Base-by-base conservation (phyloP, 2,888 invertebrate genomes). In the Synergus laeviventris region DNA sequence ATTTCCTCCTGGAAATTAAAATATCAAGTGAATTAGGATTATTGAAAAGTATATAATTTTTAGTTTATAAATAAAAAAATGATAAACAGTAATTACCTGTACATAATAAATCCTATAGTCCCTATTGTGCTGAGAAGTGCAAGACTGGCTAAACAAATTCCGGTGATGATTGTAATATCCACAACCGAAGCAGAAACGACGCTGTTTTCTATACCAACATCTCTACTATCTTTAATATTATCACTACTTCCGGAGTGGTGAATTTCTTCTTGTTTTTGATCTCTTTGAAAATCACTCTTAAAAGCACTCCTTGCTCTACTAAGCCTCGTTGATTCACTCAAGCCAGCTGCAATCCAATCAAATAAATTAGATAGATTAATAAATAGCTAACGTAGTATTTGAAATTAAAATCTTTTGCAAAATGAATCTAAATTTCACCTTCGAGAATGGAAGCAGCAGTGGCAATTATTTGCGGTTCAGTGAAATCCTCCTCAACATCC, bases 1-100 rank as follows among this genome's bases (percentile, higher is more conserved):
- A 95, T 86, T 95, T 92, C 79, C 95, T 92, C 70, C 95, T 93
- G 88, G 60, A 79, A 82, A 74, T 21, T 56, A 61, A 1, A 42
- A 59, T 24, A 24, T 2, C 8, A 59, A 73, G 14, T 62, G 21
- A 2, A 64, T 31, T n/a, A 21, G 39, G 49, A 75, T 56, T 61
- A 16, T 24, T 61, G 11, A 42, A 73, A 76, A 76, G 31, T 59
- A 16, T 61, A 60, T 56, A 74, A 31, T 31, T 31, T 31, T 31
- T 5, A 31, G 31, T 31, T 5, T 7, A 31, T 0, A 31, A 31
- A 31, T 1, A 79, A 76, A 73, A 49, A 73, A 16, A 61, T 54
- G 18, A 64, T 38, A 76, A 73, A 54, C 21, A 38, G 36, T 79
- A 66, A 76, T 84, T 81, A 89, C 90, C 90, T 89, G 83, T 90